phyloP scores from a whole-genome alignment of 2,113 vertebrate genomes.

The Nanorana parkeri region DNA sequence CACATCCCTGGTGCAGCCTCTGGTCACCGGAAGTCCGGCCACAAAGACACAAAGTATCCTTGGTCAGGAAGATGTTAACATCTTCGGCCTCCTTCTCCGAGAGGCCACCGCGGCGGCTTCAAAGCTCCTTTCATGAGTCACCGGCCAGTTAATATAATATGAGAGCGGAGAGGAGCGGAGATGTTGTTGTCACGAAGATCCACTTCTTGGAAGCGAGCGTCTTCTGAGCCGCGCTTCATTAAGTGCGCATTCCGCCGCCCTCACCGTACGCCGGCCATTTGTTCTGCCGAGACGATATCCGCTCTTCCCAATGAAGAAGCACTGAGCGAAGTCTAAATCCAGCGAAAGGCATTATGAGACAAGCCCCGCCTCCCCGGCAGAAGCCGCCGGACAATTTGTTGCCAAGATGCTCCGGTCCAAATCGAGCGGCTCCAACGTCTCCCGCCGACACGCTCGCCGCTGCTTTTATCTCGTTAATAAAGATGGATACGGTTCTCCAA shows the following conservation, averaged over 20 bases:
- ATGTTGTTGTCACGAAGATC: not conserved
- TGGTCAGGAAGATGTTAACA: too few species aligned
- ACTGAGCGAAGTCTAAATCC: slow-evolving; percentile 3
- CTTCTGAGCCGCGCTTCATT: not conserved
- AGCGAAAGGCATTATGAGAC: not conserved
- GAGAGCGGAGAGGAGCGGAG: too few species aligned
- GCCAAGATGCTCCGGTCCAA: not conserved
- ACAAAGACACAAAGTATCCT: too few species aligned
- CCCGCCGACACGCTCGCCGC: not conserved
- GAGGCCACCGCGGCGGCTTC: not conserved
- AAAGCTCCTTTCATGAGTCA: not conserved
- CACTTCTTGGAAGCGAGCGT: not conserved
- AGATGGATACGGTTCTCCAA: not conserved
- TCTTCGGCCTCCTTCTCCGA: not conserved
- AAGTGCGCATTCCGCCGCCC: not conserved
- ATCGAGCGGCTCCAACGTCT: not conserved
- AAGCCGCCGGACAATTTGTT: not conserved
- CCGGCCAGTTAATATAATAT: too few species aligned
- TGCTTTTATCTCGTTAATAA: not conserved
- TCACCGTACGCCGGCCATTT: not conserved
- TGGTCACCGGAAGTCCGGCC: too few species aligned
- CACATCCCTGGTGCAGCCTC: too few species aligned
- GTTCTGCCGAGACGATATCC: not conserved
- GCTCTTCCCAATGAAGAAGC: not conserved
- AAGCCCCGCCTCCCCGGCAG: not conserved